Conservation (phyloP, 2,888 invertebrate genomes). For the Eupithecia subfuscata region DNA sequence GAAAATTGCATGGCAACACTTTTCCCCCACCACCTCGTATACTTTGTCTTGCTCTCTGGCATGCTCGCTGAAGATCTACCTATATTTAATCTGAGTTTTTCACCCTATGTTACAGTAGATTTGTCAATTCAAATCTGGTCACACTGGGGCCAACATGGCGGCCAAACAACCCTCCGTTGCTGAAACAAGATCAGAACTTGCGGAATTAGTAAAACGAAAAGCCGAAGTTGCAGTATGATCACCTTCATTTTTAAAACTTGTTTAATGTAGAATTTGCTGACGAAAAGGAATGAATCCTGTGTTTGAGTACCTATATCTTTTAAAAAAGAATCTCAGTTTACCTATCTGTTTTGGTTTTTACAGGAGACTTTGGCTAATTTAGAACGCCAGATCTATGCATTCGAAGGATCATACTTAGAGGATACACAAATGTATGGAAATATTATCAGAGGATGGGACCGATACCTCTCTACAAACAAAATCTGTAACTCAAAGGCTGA, state of each 20-base stretch:
- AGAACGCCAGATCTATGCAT: constrained; percentile 99
- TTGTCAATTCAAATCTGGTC: too few species aligned
- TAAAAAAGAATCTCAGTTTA: not conserved
- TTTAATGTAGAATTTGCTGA: not conserved
- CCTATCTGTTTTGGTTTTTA: constrained; percentile 45
- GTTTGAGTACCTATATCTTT: too few species aligned
- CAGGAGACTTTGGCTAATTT: constrained; percentile 98
- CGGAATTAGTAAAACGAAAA: constrained; percentile 97
- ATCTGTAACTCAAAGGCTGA: constrained; percentile 97
- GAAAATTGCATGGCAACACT: too few species aligned
- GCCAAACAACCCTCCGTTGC: constrained; percentile 81
- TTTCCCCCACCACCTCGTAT: too few species aligned
- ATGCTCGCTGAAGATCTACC: too few species aligned
- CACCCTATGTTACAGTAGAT: too few species aligned
- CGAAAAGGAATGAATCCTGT: too few species aligned
- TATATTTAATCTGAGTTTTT: too few species aligned
- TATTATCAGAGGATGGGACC: constrained; percentile 99
- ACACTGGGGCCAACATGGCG: constrained; percentile 80
- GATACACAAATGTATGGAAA: constrained; percentile 99
- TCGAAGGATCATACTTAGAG: constrained; percentile 99
- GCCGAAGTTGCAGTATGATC: constrained; percentile 96
- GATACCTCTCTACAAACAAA: constrained; percentile 96
- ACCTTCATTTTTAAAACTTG: not conserved
- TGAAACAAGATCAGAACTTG: constrained; percentile 95
- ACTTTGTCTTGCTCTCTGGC: too few species aligned